Conservation (phyloP, 2,888 invertebrate genomes). For the Allygus modestus region DNA sequence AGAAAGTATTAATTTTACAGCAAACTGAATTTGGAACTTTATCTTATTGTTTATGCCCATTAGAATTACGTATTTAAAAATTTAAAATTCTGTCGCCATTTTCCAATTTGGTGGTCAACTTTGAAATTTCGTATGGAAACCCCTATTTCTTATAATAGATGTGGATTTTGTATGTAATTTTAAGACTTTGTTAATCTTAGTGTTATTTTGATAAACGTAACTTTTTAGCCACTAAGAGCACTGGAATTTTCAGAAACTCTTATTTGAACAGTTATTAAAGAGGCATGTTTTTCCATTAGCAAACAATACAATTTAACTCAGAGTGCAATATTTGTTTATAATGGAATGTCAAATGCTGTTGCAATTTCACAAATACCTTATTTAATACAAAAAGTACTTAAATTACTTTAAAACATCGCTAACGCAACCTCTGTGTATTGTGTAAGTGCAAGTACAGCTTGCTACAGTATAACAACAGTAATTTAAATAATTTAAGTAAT, state of each 20-base stretch:
- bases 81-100: slow-evolving; percentile 1
- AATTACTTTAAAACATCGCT: too few relatives aligned
- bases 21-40: background rate
- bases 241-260: background rate
- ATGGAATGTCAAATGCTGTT: too few relatives aligned
- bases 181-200: background rate
- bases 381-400: too few relatives aligned
- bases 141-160: background rate
- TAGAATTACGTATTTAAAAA: background rate
- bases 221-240: background rate
- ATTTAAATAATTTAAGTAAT: too few relatives aligned
- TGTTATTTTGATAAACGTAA: background rate
- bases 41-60: background rate
- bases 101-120: background rate
- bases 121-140: background rate
- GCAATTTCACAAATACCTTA: too few relatives aligned
- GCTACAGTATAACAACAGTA: too few relatives aligned
- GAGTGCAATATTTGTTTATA: background rate
- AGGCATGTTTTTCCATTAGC: slow-evolving; percentile 4
- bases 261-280: background rate
- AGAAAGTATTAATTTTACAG: too few relatives aligned
- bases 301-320: background rate
- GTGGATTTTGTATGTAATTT: background rate
- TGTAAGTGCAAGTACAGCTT: too few relatives aligned
- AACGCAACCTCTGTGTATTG: too few relatives aligned